Evolutionary conservation across 64 coral and sea anemone species (phyloP).

Genomic region (Stichodactyla helianthus): DNA sequence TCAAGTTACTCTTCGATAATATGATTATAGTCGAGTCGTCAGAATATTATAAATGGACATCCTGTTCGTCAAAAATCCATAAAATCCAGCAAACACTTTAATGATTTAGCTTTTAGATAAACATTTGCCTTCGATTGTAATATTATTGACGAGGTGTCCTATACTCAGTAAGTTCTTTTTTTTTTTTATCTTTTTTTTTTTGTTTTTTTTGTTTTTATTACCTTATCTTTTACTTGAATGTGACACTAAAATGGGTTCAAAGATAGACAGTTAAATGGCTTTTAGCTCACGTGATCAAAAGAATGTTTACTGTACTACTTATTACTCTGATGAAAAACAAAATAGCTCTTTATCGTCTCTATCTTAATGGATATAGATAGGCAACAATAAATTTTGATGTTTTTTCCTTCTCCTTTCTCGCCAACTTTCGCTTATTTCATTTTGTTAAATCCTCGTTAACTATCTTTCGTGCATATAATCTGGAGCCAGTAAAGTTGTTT

Average conservation of each 20-base stretch:
- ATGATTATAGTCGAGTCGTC: not conserved
- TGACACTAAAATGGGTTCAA: slow-evolving; percentile 2
- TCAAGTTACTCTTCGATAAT: slow-evolving; percentile 6
- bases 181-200: not conserved
- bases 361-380: not conserved
- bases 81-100: not conserved
- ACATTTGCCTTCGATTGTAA: not conserved
- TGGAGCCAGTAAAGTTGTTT: not conserved
- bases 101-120: not conserved
- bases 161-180: not conserved
- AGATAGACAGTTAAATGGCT: slow-evolving; percentile 3
- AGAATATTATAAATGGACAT: not conserved
- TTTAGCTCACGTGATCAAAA: not conserved
- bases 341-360: not conserved
- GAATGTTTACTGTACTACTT: slow-evolving; percentile 1
- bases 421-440: not conserved
- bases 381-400: not conserved
- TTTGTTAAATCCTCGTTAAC: not conserved
- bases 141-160: too few relatives aligned
- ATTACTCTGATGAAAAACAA: not conserved
- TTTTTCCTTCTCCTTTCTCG: not conserved
- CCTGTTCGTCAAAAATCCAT: not conserved
- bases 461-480: too few relatives aligned
- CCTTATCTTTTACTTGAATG: not conserved
- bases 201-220: not conserved